A percentile compares a stretch with the other conserved stretches of the same genome.
Conservation (phyloP, 2,888 invertebrate genomes). For the Rhingia campestris region DNA sequence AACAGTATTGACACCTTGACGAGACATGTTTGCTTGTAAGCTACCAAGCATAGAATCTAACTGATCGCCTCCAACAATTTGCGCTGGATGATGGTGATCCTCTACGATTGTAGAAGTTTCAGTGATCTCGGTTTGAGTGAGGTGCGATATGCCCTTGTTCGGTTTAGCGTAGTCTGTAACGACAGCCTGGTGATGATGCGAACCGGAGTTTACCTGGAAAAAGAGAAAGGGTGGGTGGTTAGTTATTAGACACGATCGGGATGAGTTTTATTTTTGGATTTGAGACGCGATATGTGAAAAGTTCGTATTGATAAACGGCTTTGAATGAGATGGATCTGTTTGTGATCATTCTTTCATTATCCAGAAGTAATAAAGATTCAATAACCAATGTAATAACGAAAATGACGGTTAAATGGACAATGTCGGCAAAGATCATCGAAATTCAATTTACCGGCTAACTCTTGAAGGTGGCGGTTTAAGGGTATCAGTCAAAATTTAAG, state of each 20-base stretch:
- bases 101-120: constrained; percentile 81
- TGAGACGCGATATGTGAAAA: not conserved
- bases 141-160: constrained; percentile 84
- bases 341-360: not conserved
- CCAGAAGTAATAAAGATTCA: not conserved
- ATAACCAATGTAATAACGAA: not conserved
- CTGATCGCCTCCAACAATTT: constrained; percentile 80
- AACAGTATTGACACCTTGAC: constrained; percentile 98
- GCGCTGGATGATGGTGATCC: constrained; percentile 75
- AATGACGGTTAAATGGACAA: too few species aligned
- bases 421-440: too few species aligned
- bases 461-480: too few species aligned
- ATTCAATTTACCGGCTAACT: too few species aligned
- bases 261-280: not conserved
- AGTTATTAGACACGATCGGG: not conserved
- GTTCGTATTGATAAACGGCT: too few species aligned
- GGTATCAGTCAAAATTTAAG: too few species aligned
- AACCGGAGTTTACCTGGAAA: constrained; percentile 86
- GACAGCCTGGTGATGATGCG: constrained; percentile 86
- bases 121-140: constrained; percentile 81
- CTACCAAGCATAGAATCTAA: constrained; percentile 84
- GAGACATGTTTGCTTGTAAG: constrained; percentile 97
- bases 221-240: not conserved
- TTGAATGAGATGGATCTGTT: not conserved
- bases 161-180: constrained; percentile 89